Conservation (phyloP, 2,888 invertebrate species). For the Carpatolechia fugitivella region DNA sequence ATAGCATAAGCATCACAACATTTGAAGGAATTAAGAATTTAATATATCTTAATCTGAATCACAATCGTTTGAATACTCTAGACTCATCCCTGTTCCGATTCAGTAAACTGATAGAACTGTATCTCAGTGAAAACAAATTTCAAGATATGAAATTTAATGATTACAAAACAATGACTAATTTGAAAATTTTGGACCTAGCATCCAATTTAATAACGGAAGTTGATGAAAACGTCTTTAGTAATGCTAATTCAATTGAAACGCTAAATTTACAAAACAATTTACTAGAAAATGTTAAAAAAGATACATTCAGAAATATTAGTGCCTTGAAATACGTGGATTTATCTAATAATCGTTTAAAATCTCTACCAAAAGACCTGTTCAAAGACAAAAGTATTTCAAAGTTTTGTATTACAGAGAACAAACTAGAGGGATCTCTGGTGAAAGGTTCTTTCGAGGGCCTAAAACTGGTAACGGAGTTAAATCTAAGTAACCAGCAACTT, state of each 20-base stretch:
- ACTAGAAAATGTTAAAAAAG: constrained; percentile 36
- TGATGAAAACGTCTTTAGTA: constrained; percentile 35
- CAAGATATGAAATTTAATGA: constrained; percentile 34
- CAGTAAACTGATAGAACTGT: constrained; percentile 37
- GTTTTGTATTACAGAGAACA: constrained; percentile 45
- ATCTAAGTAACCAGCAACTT: constrained; percentile 47
- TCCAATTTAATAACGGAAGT: constrained; percentile 41
- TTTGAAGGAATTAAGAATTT: constrained; percentile 52
- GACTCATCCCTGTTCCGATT: constrained; percentile 50
- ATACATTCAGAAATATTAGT: constrained; percentile 32
- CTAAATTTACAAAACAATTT: constrained; percentile 44
- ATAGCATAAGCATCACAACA: constrained; percentile 33
- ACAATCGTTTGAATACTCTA: constrained; percentile 45
- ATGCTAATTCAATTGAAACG: constrained; percentile 30
- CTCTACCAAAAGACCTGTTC: constrained; percentile 45
- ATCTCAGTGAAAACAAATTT: constrained; percentile 46
- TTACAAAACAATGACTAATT: constrained; percentile 38
- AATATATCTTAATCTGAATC: constrained; percentile 41
- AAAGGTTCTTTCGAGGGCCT: constrained; percentile 55
- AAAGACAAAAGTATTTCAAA: constrained; percentile 38
- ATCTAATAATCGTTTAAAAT: constrained; percentile 45
- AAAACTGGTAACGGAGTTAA: constrained; percentile 32
- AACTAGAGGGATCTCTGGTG: constrained; percentile 40
- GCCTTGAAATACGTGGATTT: constrained; percentile 38
- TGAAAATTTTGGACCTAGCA: constrained; percentile 41